phyloP scores from a whole-genome alignment of 2,797 vertebrate genomes.

The Helicolenus hilgendorfi region DNA sequence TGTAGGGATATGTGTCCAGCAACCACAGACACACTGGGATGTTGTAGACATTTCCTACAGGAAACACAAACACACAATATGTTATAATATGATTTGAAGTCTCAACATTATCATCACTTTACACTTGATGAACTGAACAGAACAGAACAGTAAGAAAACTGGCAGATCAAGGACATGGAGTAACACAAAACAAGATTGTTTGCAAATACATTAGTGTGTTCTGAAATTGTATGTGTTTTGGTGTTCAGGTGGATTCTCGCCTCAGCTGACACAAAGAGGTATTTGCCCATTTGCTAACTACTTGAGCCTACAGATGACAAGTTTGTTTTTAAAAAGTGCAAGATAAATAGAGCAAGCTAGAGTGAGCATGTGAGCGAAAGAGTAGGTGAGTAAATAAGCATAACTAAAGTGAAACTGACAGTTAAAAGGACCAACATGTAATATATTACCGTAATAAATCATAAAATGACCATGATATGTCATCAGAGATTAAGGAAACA shows the following conservation, averaged over 20 bases:
- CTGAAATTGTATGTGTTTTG: not conserved
- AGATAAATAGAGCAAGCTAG: not conserved
- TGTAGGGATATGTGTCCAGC: constrained; percentile 98
- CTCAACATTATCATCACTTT: not conserved
- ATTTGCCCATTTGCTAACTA: not conserved
- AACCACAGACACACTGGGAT: constrained; percentile 99
- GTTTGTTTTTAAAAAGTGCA: not conserved
- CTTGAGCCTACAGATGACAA: not conserved
- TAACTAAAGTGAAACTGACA: not conserved
- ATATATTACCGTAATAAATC: too few species aligned
- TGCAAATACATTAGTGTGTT: not conserved
- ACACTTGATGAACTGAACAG: too few species aligned
- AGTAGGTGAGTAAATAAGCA: not conserved
- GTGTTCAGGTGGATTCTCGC: not conserved
- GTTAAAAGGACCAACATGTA: too few species aligned
- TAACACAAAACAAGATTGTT: not conserved
- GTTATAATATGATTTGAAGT: not conserved
- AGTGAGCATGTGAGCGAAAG: not conserved
- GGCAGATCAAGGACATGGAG: not conserved
- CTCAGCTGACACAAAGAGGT: not conserved
- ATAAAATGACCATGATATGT: too few species aligned
- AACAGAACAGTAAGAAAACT: not conserved
- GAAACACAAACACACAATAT: constrained; percentile 15
- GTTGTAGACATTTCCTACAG: constrained; percentile 96
- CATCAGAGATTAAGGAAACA: too few species aligned